phyloP scores from a whole-genome alignment of 2,888 invertebrate genomes.

The Apocheima hispidaria region DNA sequence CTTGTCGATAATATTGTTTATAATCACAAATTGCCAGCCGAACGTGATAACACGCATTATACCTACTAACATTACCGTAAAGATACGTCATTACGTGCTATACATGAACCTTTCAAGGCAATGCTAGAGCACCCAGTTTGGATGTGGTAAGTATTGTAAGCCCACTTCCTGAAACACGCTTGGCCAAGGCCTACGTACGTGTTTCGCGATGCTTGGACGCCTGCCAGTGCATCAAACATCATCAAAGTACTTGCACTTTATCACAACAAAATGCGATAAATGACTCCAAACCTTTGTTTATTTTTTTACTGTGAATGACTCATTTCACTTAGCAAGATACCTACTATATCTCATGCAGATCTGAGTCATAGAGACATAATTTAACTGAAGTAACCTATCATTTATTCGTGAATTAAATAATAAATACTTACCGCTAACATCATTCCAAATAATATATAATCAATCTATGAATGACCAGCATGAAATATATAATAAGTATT shows the following conservation, averaged over 20 bases:
- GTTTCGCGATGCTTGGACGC: slow-evolving; percentile 58
- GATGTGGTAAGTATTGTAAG: slow-evolving; percentile 50
- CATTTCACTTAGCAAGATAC: slow-evolving; percentile 25
- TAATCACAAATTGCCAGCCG: slow-evolving; percentile 43
- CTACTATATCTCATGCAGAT: slow-evolving; percentile 19
- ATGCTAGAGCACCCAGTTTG: slow-evolving; percentile 58
- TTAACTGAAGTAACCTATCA: neutral
- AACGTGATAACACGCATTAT: slow-evolving; percentile 53
- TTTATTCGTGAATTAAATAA: too few relatives aligned
- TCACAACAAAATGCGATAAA: slow-evolving; percentile 47
- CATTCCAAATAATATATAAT: too few relatives aligned
- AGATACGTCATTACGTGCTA: slow-evolving; percentile 46
- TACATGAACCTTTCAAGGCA: slow-evolving; percentile 67
- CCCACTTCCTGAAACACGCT: slow-evolving; percentile 40
- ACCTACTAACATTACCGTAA: slow-evolving; percentile 40
- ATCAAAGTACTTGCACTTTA: slow-evolving; percentile 46
- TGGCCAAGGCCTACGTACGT: slow-evolving; percentile 54
- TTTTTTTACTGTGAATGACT: slow-evolving; percentile 53
- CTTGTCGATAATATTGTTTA: slow-evolving; percentile 47
- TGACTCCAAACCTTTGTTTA: slow-evolving; percentile 52
- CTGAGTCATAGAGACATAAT: slow-evolving; percentile 18
- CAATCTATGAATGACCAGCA: too few relatives aligned
- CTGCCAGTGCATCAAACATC: slow-evolving; percentile 64
- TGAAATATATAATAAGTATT: too few relatives aligned
- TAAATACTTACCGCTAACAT: too few relatives aligned